Base-by-base conservation (phyloP, 2,888 invertebrate genomes). In the Phrixothrix hirtus region DNA sequence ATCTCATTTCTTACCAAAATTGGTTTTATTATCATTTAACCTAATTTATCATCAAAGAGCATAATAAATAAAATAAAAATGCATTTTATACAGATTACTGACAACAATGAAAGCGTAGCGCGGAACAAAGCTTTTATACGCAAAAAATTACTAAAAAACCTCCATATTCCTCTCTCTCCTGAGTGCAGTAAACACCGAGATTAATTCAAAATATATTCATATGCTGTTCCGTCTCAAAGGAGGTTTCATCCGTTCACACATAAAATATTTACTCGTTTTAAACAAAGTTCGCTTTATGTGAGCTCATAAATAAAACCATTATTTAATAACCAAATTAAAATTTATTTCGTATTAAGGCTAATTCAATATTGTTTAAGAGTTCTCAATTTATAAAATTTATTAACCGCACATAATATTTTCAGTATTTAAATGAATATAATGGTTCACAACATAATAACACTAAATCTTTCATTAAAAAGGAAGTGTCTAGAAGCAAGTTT, bases 261-360 rank as follows among this genome's bases (percentile, higher is more conserved):
- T 36, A 21, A 36, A 36, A 36, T 36, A 36, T 36, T 36, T 36
- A 36, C 25, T 36, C 21, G 36, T 36, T 36, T 36, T n/a, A 11
- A 17, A 16, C 35, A 35, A 35, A 35, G 10, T 35, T 35, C 16
- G 11, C 15, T 16, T 34, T n/a, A 34, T 34, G 16, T 10, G 34
- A 14, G 5, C 3, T 11, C 17, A 35, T 15, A 21, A 17, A 17
- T 17, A 35, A 35, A 35, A 21, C 21, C 3, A 21, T 7, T 21
- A n/a, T n/a, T n/a, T n/a, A n/a, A n/a, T n/a, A n/a, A n/a, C n/a
- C n/a, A n/a, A n/a, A n/a, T n/a, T n/a, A n/a, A n/a, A n/a, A n/a
- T n/a, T n/a, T n/a, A n/a, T 21, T 21, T 5, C 21, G 21, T 3
- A 21, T 5, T 5, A 7, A 5, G 21, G 21, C 21, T 21, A 21